Evolutionary conservation across 1,140 invertebrate genomes (phyloP).

Genomic region (Cyphomyrmex costatus): DNA sequence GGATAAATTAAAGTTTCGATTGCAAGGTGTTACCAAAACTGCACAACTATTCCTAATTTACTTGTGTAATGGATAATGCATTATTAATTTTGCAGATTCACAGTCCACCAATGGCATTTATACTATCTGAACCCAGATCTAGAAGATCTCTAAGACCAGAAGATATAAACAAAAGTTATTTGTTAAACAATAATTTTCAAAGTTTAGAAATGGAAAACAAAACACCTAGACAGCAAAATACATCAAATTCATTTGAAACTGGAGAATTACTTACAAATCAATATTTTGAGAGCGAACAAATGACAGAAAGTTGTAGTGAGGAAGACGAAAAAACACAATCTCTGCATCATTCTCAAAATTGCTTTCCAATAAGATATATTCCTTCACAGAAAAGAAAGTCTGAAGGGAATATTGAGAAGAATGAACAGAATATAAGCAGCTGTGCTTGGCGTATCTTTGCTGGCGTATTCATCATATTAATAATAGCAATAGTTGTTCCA

Average conservation of each 20-base stretch:
- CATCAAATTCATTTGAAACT: not conserved
- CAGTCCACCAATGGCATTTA: no score
- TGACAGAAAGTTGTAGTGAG: not conserved
- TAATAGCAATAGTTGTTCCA: not conserved
- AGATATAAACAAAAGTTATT: not conserved
- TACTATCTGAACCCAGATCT: not conserved
- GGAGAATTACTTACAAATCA: not conserved
- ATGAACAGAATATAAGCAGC: not conserved
- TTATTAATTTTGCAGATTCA: conserved; percentile 29
- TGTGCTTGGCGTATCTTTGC: no score
- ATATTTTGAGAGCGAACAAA: not conserved
- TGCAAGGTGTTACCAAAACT: not conserved
- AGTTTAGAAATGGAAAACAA: not conserved
- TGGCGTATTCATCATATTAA: not conserved
- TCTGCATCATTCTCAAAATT: not conserved
- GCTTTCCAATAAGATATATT: not conserved
- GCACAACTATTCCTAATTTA: no score
- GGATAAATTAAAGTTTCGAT: not conserved
- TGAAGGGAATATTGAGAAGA: not conserved
- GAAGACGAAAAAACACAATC: not conserved
- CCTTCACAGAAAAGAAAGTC: no score
- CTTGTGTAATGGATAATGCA: not conserved
- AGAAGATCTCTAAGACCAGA: not conserved
- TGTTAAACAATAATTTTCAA: not conserved
- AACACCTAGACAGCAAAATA: not conserved